Evolutionary conservation across 2,113 vertebrate species (phyloP).

Genomic region (Crotalus helleri): DNA sequence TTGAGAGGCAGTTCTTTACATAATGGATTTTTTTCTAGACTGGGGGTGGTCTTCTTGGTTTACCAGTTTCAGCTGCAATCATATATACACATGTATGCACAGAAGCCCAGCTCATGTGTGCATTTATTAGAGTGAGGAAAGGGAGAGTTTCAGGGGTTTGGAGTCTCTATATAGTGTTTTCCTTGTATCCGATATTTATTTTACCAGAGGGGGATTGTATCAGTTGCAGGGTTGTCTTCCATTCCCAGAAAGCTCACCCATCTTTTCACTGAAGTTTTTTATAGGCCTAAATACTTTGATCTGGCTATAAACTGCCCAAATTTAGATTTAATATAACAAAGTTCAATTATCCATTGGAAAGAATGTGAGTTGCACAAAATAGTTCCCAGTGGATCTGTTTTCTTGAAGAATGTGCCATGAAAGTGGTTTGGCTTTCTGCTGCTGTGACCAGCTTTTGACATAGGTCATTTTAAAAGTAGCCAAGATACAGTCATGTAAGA

Average conservation of each 20-base stretch:
- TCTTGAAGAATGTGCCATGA: constrained; percentile 22
- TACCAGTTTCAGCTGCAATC: background rate
- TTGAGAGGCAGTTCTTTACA: background rate
- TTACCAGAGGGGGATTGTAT: background rate
- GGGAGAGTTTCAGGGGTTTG: background rate
- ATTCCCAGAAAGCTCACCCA: background rate
- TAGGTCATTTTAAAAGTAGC: background rate
- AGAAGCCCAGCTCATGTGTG: background rate
- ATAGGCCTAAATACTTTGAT: constrained; percentile 3
- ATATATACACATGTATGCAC: background rate
- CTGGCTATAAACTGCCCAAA: background rate
- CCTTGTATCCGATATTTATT: background rate
- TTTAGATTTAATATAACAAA: background rate
- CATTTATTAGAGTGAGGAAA: background rate
- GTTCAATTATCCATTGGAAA: constrained; percentile 22
- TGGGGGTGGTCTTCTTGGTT: background rate
- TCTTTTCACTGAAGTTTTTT: background rate
- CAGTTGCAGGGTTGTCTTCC: background rate
- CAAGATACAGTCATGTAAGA: background rate
- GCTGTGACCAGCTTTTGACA: background rate
- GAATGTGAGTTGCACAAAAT: background rate
- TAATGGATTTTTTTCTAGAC: background rate
- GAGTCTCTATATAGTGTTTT: background rate
- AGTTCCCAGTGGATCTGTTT: constrained; percentile 10
- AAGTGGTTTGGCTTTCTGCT: constrained; percentile 22